Evolutionary conservation across 2,888 invertebrate species (phyloP).

Genomic region (Schizaphis graminum): DNA sequence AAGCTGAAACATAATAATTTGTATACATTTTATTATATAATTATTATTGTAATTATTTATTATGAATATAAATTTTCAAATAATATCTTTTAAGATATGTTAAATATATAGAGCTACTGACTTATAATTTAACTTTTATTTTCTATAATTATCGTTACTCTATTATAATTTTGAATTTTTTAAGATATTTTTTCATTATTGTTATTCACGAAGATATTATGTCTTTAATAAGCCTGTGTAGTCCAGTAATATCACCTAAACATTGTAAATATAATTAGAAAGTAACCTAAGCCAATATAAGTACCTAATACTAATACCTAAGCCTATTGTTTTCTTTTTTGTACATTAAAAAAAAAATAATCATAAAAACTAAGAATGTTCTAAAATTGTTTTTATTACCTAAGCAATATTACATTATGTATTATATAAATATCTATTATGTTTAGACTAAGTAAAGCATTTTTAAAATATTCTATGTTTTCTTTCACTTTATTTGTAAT

Average conservation of each 20-base stretch:
- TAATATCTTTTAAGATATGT: not conserved
- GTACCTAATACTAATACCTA: not conserved
- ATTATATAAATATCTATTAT: not conserved
- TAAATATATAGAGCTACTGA: not conserved
- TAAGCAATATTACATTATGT: not conserved
- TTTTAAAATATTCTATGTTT: not conserved
- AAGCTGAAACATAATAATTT: slow-evolving; percentile 71
- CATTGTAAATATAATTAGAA: not conserved
- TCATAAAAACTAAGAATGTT: not conserved
- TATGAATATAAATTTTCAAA: not conserved
- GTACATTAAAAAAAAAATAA: not conserved
- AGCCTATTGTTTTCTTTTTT: not conserved
- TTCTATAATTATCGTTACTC: not conserved
- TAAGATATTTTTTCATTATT: not conserved
- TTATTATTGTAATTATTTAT: not conserved
- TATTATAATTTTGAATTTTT: not conserved
- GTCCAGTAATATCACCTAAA: not conserved
- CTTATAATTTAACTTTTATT: not conserved
- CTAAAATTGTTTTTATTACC: not conserved
- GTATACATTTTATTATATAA: not conserved
- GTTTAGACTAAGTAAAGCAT: not conserved
- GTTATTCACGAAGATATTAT: too few species aligned
- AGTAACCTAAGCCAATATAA: not conserved
- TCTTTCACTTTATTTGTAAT: not conserved
- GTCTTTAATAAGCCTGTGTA: not conserved